Base-by-base conservation (phyloP, 2,797 vertebrate species). In the Threskiornis aethiopicus region DNA sequence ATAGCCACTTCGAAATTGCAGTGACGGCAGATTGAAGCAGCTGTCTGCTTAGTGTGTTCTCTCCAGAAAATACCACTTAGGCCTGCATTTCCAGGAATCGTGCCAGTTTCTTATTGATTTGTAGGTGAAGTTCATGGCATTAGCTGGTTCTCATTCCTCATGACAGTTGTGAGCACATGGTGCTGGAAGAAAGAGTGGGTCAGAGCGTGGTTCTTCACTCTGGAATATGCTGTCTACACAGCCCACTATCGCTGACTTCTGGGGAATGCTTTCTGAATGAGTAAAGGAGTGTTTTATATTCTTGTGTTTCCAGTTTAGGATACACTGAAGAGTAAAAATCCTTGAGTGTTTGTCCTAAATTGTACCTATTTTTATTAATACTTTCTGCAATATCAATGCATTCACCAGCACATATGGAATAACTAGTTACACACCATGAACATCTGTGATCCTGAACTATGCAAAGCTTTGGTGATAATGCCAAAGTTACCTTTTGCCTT, bases 321-420 rank as follows among this genome's bases (percentile, higher is more conserved):
- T 57, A 28, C 8, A 12, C 2, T 0, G 0, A 59, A 26, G 39
- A 70, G 29, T 39, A 46, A 49, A 57, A 49, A 29, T 66, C 78
- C 59, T 49, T 46, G 18, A 42, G 0, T 29, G 18, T 67, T 85
- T 64, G 25, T 75, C 19, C 25, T 41, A 16, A 69, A 10, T 25
- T 10, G 7, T 21, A 13, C 0, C 1, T 19, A 17, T 16, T 78
- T 61, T 24, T 67, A 71, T 64, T 35, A 21, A 3, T 37, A 18
- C 6, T 70, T 89, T 70, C 22, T 24, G 1, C 41, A 62, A 3
- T 26, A 54, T 26, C 21, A 18, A 0, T 10, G 2, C 7, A 1
- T 25, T 69, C 42, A 57, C 6, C 21, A 15, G 17, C 6, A 14
- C 9, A 0, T 4, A 10, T 37, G 21, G 35, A 49, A 11, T 29